Evolutionary conservation across 1,140 invertebrate genomes (phyloP).

Genomic region (Tribolium castaneum): DNA sequence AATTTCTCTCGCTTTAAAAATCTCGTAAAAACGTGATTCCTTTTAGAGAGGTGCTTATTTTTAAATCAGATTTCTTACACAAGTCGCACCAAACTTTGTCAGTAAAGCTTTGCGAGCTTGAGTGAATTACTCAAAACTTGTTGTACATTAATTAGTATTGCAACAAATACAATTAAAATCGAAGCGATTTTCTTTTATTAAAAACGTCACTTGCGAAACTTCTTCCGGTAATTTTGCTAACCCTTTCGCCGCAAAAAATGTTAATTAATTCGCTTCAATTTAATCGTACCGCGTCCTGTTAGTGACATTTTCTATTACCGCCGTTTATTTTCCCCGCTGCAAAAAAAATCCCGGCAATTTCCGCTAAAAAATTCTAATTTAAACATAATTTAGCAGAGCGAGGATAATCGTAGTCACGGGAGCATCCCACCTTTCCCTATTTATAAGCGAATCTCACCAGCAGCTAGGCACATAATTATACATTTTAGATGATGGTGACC

Average conservation of each 20-base stretch:
- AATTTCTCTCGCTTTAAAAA: not conserved
- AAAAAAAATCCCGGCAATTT: not conserved
- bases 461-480: conserved; percentile 15
- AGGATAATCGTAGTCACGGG: conserved; percentile 23
- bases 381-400: conserved; percentile 13
- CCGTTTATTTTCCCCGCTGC: not conserved
- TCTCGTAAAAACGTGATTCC: not conserved
- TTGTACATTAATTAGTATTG: not conserved
- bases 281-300: not conserved
- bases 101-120: no score
- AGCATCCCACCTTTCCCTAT: conserved; percentile 6
- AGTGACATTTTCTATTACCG: not conserved
- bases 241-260: not conserved
- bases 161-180: not conserved
- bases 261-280: not conserved
- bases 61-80: no score
- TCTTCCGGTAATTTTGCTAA: not conserved
- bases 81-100: no score
- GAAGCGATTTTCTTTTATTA: not conserved
- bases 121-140: not conserved
- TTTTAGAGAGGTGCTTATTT: not conserved
- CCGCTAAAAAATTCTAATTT: conserved; percentile 28
- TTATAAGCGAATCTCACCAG: conserved; percentile 15
- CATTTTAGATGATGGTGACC: conserved; percentile 23
- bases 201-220: not conserved